These are phyloP conservation scores for Rotaria macrura DNA, from an alignment of 2,888 invertebrate species.

Conservation along the genomic window DNA sequence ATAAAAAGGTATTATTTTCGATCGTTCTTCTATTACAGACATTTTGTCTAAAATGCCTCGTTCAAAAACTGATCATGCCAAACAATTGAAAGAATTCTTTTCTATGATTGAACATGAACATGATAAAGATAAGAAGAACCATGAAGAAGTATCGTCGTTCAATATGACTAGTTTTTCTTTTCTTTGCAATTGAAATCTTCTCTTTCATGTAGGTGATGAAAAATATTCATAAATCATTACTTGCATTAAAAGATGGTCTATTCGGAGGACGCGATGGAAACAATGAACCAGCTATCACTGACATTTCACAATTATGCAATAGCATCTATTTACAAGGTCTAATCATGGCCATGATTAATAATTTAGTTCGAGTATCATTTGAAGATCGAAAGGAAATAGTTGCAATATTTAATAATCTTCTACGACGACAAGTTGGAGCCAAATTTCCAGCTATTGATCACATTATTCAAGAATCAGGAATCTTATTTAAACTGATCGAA, in stretches of 20 bases:
- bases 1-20: background rate
- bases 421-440: constrained; percentile 93
- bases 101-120: constrained; percentile 12
- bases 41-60: background rate
- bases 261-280: constrained; percentile 7
- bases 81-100: background rate
- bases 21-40: background rate
- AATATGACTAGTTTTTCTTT: background rate
- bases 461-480: constrained; percentile 91
- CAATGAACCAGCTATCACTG: constrained; percentile 56
- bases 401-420: constrained; percentile 95
- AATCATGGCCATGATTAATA: constrained; percentile 77
- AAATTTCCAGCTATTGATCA: constrained; percentile 87
- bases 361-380: constrained; percentile 63
- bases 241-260: constrained; percentile 18
- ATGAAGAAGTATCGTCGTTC: constrained; percentile 18
- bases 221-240: constrained; percentile 7
- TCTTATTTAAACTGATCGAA: constrained; percentile 85
- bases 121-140: constrained; percentile 7
- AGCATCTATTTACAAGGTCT: constrained; percentile 94
- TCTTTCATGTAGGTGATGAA: constrained; percentile 12
- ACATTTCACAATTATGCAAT: constrained; percentile 55
- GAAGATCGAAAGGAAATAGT: constrained; percentile 97
- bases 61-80: constrained; percentile 19
- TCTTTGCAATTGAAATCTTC: too few relatives aligned